Percentiles rank a stretch among this genome's conserved stretches.
Conservation (phyloP, 2,113 vertebrate species). For the Aphyosemion australe region DNA sequence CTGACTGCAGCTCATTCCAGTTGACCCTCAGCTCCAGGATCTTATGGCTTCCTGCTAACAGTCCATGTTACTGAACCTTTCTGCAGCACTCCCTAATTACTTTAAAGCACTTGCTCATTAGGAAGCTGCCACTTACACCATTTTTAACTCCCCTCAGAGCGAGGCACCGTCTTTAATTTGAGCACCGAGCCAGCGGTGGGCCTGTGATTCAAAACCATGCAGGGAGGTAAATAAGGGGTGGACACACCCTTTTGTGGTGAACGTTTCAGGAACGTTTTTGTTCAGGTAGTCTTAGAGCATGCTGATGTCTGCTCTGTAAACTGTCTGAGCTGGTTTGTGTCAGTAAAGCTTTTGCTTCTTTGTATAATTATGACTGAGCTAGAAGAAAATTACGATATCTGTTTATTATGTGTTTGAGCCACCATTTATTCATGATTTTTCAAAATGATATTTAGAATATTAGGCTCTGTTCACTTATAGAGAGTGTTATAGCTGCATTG, state of each 20-base stretch:
- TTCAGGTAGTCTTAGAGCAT: slow-evolving; percentile 22
- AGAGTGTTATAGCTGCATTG: too few relatives aligned
- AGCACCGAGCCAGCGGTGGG: slow-evolving; percentile 29
- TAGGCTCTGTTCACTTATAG: too few relatives aligned
- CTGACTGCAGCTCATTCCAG: neutral
- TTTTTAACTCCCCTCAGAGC: slow-evolving; percentile 67
- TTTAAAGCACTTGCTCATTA: slow-evolving; percentile 65
- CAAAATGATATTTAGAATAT: too few relatives aligned
- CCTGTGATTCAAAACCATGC: slow-evolving; percentile 50
- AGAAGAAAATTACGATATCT: too few relatives aligned
- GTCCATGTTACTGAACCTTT: too few relatives aligned
- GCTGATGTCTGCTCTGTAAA: too few relatives aligned
- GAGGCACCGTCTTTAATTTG: slow-evolving; percentile 72
- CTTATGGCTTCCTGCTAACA: too few relatives aligned
- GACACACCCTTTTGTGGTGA: slow-evolving; percentile 30
- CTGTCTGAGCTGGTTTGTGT: neutral
- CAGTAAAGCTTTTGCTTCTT: neutral
- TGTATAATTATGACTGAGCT: slow-evolving; percentile 43
- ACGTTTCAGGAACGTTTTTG: slow-evolving; percentile 2
- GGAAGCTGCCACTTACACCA: slow-evolving; percentile 74
- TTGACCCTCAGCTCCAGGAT: too few relatives aligned
- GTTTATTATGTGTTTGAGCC: too few relatives aligned
- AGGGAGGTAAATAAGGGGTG: slow-evolving; percentile 14
- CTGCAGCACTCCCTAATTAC: slow-evolving; percentile 76
- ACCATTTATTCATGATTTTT: too few relatives aligned